These are phyloP conservation scores for Centrocercus urophasianus DNA, from an alignment of 2,113 vertebrate species.

Conservation along the genomic window DNA sequence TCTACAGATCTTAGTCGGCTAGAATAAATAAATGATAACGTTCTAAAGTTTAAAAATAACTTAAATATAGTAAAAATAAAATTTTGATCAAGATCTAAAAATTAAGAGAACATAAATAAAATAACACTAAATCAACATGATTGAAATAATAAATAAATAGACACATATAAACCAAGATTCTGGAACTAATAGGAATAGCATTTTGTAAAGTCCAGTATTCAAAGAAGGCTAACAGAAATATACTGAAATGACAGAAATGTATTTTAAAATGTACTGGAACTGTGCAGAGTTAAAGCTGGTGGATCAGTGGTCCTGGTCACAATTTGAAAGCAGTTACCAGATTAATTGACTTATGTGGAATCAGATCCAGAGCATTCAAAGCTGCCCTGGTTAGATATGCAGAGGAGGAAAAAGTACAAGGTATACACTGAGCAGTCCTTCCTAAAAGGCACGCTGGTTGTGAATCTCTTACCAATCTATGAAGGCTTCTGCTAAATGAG, in stretches of 20 bases:
- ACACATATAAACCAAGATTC: not conserved
- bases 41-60: not conserved
- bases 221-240: not conserved
- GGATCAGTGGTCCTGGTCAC: not conserved
- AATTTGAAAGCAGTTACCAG: not conserved
- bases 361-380: not conserved
- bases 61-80: not conserved
- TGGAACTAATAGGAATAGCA: not conserved
- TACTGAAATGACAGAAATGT: not conserved
- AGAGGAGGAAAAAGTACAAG: fast-evolving
- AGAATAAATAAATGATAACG: not conserved
- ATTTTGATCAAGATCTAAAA: not conserved
- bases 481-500: not conserved
- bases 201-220: not conserved
- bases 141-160: not conserved
- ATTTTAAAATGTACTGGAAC: not conserved
- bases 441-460: not conserved
- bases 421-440: not conserved
- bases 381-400: not conserved
- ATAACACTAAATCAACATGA: not conserved
- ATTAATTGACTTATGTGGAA: not conserved
- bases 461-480: not conserved
- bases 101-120: not conserved
- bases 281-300: not conserved
- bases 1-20: not conserved